These are phyloP conservation scores for Amphimallon solstitiale DNA, from an alignment of 2,888 invertebrate species.

Conservation along the genomic window DNA sequence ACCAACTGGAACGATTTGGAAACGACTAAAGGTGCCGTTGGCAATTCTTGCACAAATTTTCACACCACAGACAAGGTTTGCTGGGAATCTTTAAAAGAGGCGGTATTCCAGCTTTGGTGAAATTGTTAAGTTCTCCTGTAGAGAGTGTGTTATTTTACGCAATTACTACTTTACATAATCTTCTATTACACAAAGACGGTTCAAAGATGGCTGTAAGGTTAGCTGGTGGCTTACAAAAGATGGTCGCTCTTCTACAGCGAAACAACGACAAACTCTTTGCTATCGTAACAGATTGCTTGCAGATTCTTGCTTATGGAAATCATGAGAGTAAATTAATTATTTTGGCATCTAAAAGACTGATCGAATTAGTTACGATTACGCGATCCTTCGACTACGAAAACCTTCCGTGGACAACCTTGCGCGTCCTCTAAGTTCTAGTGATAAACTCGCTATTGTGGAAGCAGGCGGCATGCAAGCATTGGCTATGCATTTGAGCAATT, in stretches of 20 bases:
- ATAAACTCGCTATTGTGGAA: constrained; percentile 98
- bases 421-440: constrained; percentile 94
- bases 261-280: constrained; percentile 98
- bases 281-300: constrained; percentile 98
- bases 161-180: constrained; percentile 97
- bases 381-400: constrained; percentile 98
- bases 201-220: constrained; percentile 98
- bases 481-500: constrained; percentile 94
- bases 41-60: constrained; percentile 97
- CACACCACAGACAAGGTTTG: constrained; percentile 96
- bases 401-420: constrained; percentile 97
- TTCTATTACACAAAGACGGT: constrained; percentile 96
- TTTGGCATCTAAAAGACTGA: constrained; percentile 94
- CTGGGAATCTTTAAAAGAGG: constrained; percentile 99
- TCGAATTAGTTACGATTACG: constrained; percentile 97
- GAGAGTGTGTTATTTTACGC: constrained; percentile 99
- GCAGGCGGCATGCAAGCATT: constrained; percentile 98
- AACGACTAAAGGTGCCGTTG: constrained; percentile 96
- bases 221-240: constrained; percentile 97
- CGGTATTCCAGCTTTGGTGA: constrained; percentile 98
- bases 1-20: constrained; percentile 96
- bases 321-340: constrained; percentile 98
- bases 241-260: constrained; percentile 95
- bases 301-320: constrained; percentile 97
- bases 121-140: constrained; percentile 93